Conservation (phyloP, 2,888 invertebrate genomes). For the Arctia plantaginis region DNA sequence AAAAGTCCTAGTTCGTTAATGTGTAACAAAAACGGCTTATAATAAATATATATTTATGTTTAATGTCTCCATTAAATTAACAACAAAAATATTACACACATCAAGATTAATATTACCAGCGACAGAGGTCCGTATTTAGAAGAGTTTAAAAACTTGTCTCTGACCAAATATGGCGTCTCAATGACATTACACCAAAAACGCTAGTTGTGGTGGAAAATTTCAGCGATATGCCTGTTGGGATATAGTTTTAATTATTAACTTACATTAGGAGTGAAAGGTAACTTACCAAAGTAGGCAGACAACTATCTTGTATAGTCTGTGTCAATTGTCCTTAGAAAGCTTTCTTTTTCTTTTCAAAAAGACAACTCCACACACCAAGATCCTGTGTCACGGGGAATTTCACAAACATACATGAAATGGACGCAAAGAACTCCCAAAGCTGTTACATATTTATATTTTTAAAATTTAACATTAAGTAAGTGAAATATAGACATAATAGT, state of each 20-base stretch:
- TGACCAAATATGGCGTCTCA: conserved; percentile 63
- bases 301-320: not conserved
- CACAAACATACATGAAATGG: too few species aligned
- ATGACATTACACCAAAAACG: conserved; percentile 64
- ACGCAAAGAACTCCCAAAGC: too few species aligned
- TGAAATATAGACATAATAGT: too few species aligned
- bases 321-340: not conserved
- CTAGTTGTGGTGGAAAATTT: conserved; percentile 64
- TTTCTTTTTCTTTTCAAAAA: too few species aligned
- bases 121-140: conserved; percentile 64
- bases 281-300: conserved; percentile 7
- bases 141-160: conserved; percentile 65
- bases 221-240: conserved; percentile 69
- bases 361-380: too few species aligned
- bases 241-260: conserved; percentile 50
- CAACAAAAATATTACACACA: conserved; percentile 56
- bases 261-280: conserved; percentile 50
- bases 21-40: not conserved
- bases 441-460: not conserved
- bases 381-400: too few species aligned
- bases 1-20: too few species aligned
- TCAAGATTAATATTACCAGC: conserved; percentile 76
- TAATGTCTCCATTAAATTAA: conserved; percentile 40
- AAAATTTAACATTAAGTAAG: not conserved
- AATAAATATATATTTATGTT: not conserved